Conservation (phyloP, 2,888 invertebrate genomes). For the Lasioglossum leucozonium region DNA sequence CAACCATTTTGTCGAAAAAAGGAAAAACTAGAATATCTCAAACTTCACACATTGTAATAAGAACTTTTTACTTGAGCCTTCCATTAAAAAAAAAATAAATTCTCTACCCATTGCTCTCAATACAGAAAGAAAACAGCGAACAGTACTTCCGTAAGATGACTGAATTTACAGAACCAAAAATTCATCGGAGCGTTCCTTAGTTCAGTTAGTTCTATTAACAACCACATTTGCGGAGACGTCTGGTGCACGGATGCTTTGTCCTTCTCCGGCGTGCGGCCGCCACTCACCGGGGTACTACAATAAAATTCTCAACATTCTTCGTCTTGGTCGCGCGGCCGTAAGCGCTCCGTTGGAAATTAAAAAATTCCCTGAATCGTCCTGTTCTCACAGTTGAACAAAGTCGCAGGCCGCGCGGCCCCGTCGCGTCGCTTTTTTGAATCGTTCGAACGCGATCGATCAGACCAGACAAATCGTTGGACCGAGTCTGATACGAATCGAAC, state of each 20-base stretch:
- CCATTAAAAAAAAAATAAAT: background rate
- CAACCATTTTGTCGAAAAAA: background rate
- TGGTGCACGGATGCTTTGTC: background rate
- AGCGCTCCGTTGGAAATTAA: background rate
- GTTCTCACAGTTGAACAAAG: background rate
- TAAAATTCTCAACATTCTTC: background rate
- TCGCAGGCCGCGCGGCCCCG: background rate
- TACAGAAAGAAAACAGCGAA: background rate
- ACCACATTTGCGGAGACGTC: background rate
- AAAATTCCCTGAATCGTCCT: background rate
- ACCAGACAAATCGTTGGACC: slow-evolving; percentile 23
- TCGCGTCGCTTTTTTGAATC: background rate
- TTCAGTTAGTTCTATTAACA: background rate
- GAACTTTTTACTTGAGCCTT: background rate
- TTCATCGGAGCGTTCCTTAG: background rate
- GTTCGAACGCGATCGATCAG: slow-evolving; percentile 19
- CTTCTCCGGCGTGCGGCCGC: background rate
- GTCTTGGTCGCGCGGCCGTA: background rate
- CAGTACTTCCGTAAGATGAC: background rate
- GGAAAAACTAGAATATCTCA: background rate
- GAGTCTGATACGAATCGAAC: slow-evolving; percentile 14
- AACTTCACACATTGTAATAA: background rate
- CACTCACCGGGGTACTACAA: background rate
- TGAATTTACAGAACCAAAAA: background rate
- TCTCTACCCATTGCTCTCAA: background rate